Percentiles rank a stretch among this genome's conserved stretches.
Evolutionary conservation across 2,888 invertebrate genomes (phyloP).

Genomic region (Alloplasta piceator): DNA sequence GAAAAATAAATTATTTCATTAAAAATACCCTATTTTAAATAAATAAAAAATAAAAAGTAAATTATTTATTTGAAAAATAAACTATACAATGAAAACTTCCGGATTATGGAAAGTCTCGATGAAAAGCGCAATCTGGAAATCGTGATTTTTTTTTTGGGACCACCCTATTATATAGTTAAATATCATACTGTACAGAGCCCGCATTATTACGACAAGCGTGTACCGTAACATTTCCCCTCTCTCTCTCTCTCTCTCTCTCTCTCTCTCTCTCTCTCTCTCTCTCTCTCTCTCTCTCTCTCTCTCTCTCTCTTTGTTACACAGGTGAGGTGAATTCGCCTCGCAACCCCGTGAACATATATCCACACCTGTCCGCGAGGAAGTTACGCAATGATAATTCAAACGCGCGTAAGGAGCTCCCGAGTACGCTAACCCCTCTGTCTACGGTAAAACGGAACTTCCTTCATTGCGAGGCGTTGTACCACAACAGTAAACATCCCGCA

Average conservation of each 20-base stretch:
- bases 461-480: conserved; percentile 44
- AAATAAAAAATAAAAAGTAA: no score
- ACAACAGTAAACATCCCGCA: conserved; percentile 54
- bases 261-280: not conserved
- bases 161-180: no score
- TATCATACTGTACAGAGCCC: conserved; percentile 36
- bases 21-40: no score
- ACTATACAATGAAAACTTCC: no score
- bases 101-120: no score
- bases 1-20: no score
- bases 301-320: not conserved
- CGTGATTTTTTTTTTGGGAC: no score
- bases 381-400: conserved; percentile 61
- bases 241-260: no score
- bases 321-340: no score
- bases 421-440: conserved; percentile 57
- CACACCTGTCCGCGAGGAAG: conserved; percentile 63
- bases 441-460: conserved; percentile 46
- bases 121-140: no score
- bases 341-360: conserved; percentile 32
- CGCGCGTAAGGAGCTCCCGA: conserved; percentile 49
- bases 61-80: no score
- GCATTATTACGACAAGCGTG: conserved; percentile 59
- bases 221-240: conserved; percentile 61
- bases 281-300: conserved; percentile 20